These are phyloP conservation scores for Perithous albicinctus DNA, from an alignment of 2,888 invertebrate species.

Conservation along the genomic window DNA sequence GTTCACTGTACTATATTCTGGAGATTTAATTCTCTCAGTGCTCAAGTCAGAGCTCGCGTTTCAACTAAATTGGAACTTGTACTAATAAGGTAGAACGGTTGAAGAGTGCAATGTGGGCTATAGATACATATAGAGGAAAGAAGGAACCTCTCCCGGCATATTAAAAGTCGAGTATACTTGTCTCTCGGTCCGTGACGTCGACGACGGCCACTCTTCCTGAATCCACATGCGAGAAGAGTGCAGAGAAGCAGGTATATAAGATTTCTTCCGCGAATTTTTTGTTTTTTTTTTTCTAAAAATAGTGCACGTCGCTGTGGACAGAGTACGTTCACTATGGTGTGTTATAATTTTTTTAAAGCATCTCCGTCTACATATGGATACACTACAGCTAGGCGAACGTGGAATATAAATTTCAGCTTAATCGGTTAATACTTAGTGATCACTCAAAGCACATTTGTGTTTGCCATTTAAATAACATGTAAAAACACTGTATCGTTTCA, in stretches of 20 bases:
- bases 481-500: too few relatives aligned
- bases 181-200: slow-evolving; percentile 52
- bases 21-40: slow-evolving; percentile 51
- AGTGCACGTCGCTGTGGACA: slow-evolving; percentile 34
- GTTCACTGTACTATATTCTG: slow-evolving; percentile 36
- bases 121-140: slow-evolving; percentile 26
- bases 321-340: too few relatives aligned
- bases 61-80: slow-evolving; percentile 62
- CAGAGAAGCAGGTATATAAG: slow-evolving; percentile 44
- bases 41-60: slow-evolving; percentile 45
- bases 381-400: too few relatives aligned
- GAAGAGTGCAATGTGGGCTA: slow-evolving; percentile 35
- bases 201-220: slow-evolving; percentile 54
- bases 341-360: too few relatives aligned
- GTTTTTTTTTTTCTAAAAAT: too few relatives aligned
- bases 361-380: too few relatives aligned
- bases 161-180: slow-evolving; percentile 63
- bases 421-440: too few relatives aligned
- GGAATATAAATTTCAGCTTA: too few relatives aligned
- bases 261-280: slow-evolving; percentile 56
- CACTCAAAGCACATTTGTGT: too few relatives aligned
- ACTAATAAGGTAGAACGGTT: slow-evolving; percentile 62
- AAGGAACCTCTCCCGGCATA: slow-evolving; percentile 62
- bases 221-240: slow-evolving; percentile 62
- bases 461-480: too few relatives aligned